These are phyloP conservation scores for Champsocephalus esox DNA, from an alignment of 2,797 vertebrate species.

Conservation along the genomic window DNA sequence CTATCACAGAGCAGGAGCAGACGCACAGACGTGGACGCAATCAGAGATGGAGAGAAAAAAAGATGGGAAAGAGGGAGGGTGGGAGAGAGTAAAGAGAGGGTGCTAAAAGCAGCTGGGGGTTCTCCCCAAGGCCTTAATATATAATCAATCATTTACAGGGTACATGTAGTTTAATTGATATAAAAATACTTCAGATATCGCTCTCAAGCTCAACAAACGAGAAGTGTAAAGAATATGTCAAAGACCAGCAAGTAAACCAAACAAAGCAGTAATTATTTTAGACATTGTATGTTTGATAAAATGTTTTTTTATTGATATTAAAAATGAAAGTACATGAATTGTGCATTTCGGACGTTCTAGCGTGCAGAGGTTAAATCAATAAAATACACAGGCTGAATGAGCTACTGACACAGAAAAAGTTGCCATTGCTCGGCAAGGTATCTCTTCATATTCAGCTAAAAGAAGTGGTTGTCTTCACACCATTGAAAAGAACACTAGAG, in stretches of 20 bases:
- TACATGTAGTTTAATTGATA: slow-evolving; percentile 63
- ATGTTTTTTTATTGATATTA: slow-evolving; percentile 90
- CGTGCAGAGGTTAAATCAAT: slow-evolving; percentile 90
- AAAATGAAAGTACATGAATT: slow-evolving; percentile 91
- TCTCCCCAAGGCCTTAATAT: slow-evolving; percentile 62
- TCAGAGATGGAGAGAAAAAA: slow-evolving; percentile 3
- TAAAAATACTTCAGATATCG: slow-evolving; percentile 64
- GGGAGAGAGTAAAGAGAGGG: slow-evolving; percentile 40
- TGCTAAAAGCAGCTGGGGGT: slow-evolving; percentile 76
- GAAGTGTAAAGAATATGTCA: slow-evolving; percentile 30
- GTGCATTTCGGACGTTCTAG: slow-evolving; percentile 90
- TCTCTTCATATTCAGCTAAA: slow-evolving; percentile 84
- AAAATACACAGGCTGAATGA: slow-evolving; percentile 87
- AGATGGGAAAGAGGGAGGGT: slow-evolving; percentile 9
- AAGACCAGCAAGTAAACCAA: slow-evolving; percentile 7
- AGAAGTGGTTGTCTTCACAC: slow-evolving; percentile 80
- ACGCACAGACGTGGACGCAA: background rate
- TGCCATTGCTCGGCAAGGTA: slow-evolving; percentile 76
- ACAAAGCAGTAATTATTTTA: slow-evolving; percentile 57
- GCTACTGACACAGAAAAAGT: slow-evolving; percentile 83
- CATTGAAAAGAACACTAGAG: slow-evolving; percentile 82
- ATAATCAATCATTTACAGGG: slow-evolving; percentile 77
- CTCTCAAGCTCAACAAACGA: slow-evolving; percentile 25
- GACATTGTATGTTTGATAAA: slow-evolving; percentile 85
- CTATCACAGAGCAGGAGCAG: slow-evolving; percentile 45